A percentile compares a stretch with the other conserved stretches of the same genome.
Conservation (phyloP, 2,797 vertebrate species). For the Hephaestus fuliginosus region DNA sequence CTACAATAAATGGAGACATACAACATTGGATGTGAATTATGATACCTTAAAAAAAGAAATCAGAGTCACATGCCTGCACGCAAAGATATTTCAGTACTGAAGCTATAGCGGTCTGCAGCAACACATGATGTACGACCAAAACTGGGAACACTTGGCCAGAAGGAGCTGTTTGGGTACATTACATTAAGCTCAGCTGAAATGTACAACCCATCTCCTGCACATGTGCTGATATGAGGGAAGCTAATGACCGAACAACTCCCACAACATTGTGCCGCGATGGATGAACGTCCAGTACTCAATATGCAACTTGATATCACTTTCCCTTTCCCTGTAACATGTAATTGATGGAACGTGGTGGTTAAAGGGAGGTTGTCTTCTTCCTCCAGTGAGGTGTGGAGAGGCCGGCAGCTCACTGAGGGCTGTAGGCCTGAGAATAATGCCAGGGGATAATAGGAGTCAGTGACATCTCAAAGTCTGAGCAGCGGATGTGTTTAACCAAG, state of each 20-base stretch:
- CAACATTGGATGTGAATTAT: not conserved
- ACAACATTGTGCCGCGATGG: slow-evolving; percentile 23
- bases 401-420: slow-evolving; percentile 35
- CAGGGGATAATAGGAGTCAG: slow-evolving; percentile 79
- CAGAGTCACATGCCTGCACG: not conserved
- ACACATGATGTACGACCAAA: slow-evolving; percentile 28
- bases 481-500: slow-evolving; percentile 83
- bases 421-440: slow-evolving; percentile 59
- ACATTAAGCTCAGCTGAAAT: slow-evolving; percentile 29
- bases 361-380: slow-evolving; percentile 20
- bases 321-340: slow-evolving; percentile 18
- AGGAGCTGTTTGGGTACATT: slow-evolving; percentile 9
- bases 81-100: slow-evolving; percentile 10
- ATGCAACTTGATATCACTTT: slow-evolving; percentile 25
- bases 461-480: slow-evolving; percentile 81
- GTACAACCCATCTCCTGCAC: slow-evolving; percentile 24
- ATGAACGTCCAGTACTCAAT: slow-evolving; percentile 20
- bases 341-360: slow-evolving; percentile 13
- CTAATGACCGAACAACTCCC: slow-evolving; percentile 24
- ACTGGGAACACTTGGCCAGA: slow-evolving; percentile 22
- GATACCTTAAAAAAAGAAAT: slow-evolving; percentile 1
- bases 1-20: slow-evolving; percentile 14
- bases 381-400: slow-evolving; percentile 49
- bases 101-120: slow-evolving; percentile 6
- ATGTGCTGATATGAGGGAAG: slow-evolving; percentile 11